phyloP scores from a whole-genome alignment of 1,140 invertebrate species.

The Macrostomum lignano region DNA sequence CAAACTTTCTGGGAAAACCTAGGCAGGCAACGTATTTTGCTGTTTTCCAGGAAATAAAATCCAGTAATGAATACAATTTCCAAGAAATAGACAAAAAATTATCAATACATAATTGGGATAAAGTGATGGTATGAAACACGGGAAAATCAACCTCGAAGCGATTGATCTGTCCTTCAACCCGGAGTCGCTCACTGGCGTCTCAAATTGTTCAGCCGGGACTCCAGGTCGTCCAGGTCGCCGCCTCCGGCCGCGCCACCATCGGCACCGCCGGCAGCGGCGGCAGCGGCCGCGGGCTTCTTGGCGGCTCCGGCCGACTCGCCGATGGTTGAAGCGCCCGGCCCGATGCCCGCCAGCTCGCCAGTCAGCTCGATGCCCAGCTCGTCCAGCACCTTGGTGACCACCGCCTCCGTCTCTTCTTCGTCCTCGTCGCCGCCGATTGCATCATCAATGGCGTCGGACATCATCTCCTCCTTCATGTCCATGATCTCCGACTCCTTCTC shows the following conservation, averaged over 20 bases:
- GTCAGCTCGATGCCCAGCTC: constrained; percentile 68
- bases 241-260: constrained; percentile 44
- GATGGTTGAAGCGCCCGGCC: background rate
- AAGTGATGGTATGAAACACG: too few relatives aligned
- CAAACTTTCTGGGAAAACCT: too few relatives aligned
- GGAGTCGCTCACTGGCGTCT: constrained; percentile 61
- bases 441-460: constrained; percentile 97
- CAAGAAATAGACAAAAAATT: too few relatives aligned
- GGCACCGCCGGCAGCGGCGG: too few relatives aligned
- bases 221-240: constrained; percentile 69
- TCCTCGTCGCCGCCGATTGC: constrained; percentile 93
- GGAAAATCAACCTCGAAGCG: too few relatives aligned
- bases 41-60: too few relatives aligned
- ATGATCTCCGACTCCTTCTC: constrained; percentile 98
- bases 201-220: constrained; percentile 68
- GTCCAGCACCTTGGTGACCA: constrained; percentile 41
- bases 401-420: constrained; percentile 47
- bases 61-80: too few relatives aligned
- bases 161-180: too few relatives aligned
- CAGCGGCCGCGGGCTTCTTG: constrained; percentile 27
- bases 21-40: too few relatives aligned
- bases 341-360: constrained; percentile 28
- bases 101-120: too few relatives aligned
- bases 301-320: constrained; percentile 12
- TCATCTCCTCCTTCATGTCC: constrained; percentile 99